Percentiles rank a stretch among this genome's conserved stretches.
Evolutionary conservation across 2,888 invertebrate species (phyloP).

Genomic region (Theodoxus fluviatilis): DNA sequence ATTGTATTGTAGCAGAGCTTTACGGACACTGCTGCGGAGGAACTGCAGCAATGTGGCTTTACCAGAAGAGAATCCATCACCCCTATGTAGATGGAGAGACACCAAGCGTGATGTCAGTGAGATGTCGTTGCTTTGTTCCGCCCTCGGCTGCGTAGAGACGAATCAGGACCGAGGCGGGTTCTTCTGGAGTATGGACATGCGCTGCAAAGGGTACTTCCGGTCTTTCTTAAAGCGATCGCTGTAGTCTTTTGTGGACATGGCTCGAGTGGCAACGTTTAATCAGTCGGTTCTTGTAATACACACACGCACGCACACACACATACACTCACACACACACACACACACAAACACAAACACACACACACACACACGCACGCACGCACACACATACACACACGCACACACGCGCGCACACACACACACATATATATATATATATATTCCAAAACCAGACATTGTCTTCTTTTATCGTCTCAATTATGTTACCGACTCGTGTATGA

Average conservation of each 20-base stretch:
- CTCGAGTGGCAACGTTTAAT: neutral
- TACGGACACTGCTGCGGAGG: too few relatives aligned
- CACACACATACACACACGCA: neutral
- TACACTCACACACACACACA: neutral
- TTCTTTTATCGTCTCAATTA: too few relatives aligned
- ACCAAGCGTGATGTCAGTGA: too few relatives aligned
- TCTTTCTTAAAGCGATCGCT: neutral
- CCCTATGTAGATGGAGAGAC: too few relatives aligned
- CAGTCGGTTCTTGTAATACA: neutral
- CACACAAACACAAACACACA: neutral
- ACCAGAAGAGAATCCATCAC: too few relatives aligned
- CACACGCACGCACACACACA: neutral
- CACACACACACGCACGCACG: neutral
- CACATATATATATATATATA: neutral
- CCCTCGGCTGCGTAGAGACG: too few relatives aligned
- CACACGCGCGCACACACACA: conserved; percentile 8
- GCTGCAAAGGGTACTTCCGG: neutral
- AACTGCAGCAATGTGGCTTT: too few relatives aligned
- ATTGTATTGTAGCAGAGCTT: neutral
- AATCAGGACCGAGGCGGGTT: too few relatives aligned
- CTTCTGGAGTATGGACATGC: too few relatives aligned
- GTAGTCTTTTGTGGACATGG: neutral
- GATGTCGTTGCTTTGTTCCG: too few relatives aligned
- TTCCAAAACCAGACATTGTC: neutral
- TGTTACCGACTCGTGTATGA: too few relatives aligned